Percentiles rank a stretch among this genome's conserved stretches.
phyloP scores from a whole-genome alignment of 2,113 vertebrate genomes.

The Nasalis larvatus region DNA sequence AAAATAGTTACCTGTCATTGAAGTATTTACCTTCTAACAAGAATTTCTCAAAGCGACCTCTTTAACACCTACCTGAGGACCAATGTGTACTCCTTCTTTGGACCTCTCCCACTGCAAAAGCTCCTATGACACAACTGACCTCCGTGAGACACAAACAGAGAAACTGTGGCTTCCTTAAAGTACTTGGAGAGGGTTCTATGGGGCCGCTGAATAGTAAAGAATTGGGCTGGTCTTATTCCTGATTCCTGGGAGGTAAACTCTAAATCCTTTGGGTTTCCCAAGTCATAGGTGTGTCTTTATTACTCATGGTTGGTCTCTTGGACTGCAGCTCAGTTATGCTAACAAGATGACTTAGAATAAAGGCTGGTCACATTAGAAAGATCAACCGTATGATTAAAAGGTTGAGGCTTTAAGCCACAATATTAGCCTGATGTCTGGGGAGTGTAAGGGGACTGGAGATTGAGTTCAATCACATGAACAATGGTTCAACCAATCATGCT shows the following conservation, averaged over 20 bases:
- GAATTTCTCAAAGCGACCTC: neutral
- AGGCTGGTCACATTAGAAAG: neutral
- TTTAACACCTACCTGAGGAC: neutral
- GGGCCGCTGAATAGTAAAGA: neutral
- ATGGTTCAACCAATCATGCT: neutral
- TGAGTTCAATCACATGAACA: neutral
- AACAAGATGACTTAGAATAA: neutral
- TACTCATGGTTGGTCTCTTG: neutral
- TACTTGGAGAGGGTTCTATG: neutral
- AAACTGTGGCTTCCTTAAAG: neutral
- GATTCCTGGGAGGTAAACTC: neutral
- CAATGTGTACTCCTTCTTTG: neutral
- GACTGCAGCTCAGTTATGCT: neutral
- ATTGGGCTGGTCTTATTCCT: neutral
- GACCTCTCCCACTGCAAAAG: neutral
- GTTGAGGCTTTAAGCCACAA: neutral
- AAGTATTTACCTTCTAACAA: neutral
- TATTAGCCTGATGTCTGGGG: neutral
- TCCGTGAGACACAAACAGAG: neutral
- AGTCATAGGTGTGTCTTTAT: neutral
- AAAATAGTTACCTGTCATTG: neutral
- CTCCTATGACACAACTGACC: neutral
- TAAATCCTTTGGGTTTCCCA: neutral
- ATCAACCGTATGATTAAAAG: neutral
- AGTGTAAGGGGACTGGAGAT: neutral